Evolutionary conservation across 1,140 invertebrate species (phyloP).

Genomic region (Varroa destructor): DNA sequence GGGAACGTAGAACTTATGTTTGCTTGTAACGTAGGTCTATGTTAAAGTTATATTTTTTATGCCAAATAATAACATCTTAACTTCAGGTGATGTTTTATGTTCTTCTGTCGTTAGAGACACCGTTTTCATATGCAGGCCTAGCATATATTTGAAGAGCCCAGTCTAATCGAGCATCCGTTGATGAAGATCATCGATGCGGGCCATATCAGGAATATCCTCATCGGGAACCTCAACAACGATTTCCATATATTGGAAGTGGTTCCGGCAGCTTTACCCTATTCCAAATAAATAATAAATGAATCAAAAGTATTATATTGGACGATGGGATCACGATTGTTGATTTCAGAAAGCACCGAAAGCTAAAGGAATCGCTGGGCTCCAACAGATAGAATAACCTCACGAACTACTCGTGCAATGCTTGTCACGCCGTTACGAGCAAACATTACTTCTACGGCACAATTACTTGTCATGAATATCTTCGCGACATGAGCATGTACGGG

Average conservation of each 20-base stretch:
- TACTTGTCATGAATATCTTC: background rate
- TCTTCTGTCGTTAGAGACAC: too few relatives aligned
- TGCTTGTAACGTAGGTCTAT: too few relatives aligned
- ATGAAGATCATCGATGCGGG: background rate
- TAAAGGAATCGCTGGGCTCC: slow-evolving; percentile 65
- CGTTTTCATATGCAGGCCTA: background rate
- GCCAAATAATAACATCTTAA: too few relatives aligned
- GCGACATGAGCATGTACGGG: background rate
- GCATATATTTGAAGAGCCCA: background rate
- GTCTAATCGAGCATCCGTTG: slow-evolving; percentile 23
- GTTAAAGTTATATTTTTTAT: too few relatives aligned
- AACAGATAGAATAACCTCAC: slow-evolving; percentile 49
- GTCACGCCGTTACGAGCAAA: background rate
- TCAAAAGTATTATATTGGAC: slow-evolving; percentile 44
- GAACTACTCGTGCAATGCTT: background rate
- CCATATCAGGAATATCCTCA: slow-evolving; percentile 7
- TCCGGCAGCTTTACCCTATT: slow-evolving; percentile 44
- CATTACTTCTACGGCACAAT: background rate
- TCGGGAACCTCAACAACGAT: slow-evolving; percentile 14
- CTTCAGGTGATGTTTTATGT: too few relatives aligned
- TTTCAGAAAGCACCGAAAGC: slow-evolving; percentile 68
- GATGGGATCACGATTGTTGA: slow-evolving; percentile 62
- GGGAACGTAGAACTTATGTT: too few relatives aligned
- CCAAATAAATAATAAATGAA: slow-evolving; percentile 40
- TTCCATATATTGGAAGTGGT: slow-evolving; percentile 37